Percentiles rank a stretch among this genome's conserved stretches.
These are phyloP conservation scores for Planiliza haematocheilus DNA, from an alignment of 2,113 vertebrate species.

Conservation along the genomic window DNA sequence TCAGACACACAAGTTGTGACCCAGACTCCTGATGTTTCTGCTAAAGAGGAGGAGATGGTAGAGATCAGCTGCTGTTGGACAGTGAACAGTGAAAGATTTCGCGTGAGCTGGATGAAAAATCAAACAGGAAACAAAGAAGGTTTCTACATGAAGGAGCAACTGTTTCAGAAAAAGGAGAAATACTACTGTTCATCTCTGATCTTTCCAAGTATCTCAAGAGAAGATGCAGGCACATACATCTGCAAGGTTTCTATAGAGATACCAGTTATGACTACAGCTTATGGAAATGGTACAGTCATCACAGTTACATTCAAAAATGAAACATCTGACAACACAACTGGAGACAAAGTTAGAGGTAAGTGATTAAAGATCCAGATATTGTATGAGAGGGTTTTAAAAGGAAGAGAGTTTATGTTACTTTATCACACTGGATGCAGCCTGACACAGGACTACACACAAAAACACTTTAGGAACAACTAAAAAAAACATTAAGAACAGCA, in stretches of 20 bases:
- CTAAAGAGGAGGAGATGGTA: constrained; percentile 9
- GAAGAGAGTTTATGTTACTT: no score
- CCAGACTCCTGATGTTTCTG: constrained; percentile 40
- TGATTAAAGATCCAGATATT: no score
- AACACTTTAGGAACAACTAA: no score
- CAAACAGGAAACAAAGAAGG: rapidly evolving
- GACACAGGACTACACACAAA: no score
- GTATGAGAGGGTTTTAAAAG: no score
- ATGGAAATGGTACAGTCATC: neutral
- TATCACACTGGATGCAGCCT: no score
- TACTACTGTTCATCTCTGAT: constrained; percentile 9
- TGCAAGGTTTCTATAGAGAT: neutral
- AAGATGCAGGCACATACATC: constrained; percentile 25
- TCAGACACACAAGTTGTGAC: neutral
- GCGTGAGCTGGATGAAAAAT: neutral
- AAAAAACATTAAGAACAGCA: no score
- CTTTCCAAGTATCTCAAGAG: neutral
- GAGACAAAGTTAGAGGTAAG: no score
- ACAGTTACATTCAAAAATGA: neutral
- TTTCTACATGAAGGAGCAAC: rapidly evolving
- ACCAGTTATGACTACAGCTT: rapidly evolving
- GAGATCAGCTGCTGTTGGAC: constrained; percentile 41
- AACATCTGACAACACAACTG: neutral
- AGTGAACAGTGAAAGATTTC: rapidly evolving
- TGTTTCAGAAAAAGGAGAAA: rapidly evolving